Percentiles rank a stretch among this genome's conserved stretches.
Evolutionary conservation across 2,113 vertebrate genomes (phyloP).

Genomic region (Callipepla californica): DNA sequence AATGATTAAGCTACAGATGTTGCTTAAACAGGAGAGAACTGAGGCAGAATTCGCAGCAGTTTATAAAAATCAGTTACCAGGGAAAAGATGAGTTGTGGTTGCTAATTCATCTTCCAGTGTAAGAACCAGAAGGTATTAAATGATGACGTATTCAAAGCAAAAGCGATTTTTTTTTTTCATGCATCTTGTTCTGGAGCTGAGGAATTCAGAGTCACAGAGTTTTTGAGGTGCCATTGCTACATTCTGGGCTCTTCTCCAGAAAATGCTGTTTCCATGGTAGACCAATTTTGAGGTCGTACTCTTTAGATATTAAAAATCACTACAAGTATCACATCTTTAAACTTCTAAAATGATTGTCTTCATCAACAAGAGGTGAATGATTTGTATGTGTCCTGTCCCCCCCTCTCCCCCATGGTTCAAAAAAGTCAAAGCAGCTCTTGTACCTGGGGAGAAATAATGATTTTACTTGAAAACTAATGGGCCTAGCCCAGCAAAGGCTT

Average conservation of each 20-base stretch:
- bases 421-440: not conserved
- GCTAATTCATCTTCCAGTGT: not conserved
- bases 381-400: not conserved
- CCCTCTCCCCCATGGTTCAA: not conserved
- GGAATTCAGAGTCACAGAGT: not conserved
- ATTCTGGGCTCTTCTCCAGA: not conserved
- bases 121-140: not conserved
- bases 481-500: not conserved
- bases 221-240: not conserved
- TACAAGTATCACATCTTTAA: not conserved
- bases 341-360: not conserved
- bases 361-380: not conserved
- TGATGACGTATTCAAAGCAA: not conserved
- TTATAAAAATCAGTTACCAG: not conserved
- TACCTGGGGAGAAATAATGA: not conserved
- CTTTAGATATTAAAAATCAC: not conserved
- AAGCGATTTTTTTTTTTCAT: not conserved
- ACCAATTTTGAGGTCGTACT: not conserved
- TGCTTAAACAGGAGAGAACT: not conserved
- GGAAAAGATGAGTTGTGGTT: not conserved
- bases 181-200: rapidly evolving
- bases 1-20: not conserved
- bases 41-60: not conserved
- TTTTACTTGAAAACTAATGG: not conserved
- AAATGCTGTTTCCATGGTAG: not conserved